Evolutionary conservation across 2,888 invertebrate species (phyloP), one percentile per base, ranked within the genome.

Genomic region (Mycogona germanica): DNA sequence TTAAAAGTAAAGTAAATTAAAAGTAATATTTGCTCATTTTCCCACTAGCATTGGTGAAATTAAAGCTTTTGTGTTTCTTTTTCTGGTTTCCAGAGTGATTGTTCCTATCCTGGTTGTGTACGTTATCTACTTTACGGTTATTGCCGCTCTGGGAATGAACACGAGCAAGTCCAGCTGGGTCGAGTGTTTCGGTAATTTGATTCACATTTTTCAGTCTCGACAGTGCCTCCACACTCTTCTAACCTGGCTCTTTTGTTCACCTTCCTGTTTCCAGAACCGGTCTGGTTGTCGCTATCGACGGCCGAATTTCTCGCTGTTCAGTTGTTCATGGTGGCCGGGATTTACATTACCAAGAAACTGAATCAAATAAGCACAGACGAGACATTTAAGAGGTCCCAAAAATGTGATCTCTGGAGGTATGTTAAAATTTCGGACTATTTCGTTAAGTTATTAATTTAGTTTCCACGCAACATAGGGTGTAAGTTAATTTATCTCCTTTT

Each of bases 201-300:
- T 41, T 41, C 9, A 12, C 49, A 29, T 44, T 38, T 50, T 25
- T 41, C 41, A 9, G 12, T 41, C 41, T 7, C 19, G 14, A 12
- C 35, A 32, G 35, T 32, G n/a, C n/a, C n/a, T 9, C n/a, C 9
- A 32, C 23, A 21, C 35, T 35, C 9, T 41, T 41, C 42, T 41
- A 14, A n/a, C 42, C 17, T 17, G 9, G 9, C 9, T 14, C 17
- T 9, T 21, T 51, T 50, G 12, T 51, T 48, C n/a, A 17, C 50
- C 57, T 41, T 53, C 59, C 50, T 47, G 38, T 56, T 60, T 62
- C 14, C 60, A 74, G 74, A 72, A 60, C 74, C 74, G 1, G 73
- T 73, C 60, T 75, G 74, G 74, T 58, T 75, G 53, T 70, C 72
- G 65, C 63, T 75, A 53, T 74, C 75, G 9, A 66, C 70, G 23